Base-by-base conservation (phyloP, 1,140 invertebrate genomes). In the Drosophila virilis region DNA sequence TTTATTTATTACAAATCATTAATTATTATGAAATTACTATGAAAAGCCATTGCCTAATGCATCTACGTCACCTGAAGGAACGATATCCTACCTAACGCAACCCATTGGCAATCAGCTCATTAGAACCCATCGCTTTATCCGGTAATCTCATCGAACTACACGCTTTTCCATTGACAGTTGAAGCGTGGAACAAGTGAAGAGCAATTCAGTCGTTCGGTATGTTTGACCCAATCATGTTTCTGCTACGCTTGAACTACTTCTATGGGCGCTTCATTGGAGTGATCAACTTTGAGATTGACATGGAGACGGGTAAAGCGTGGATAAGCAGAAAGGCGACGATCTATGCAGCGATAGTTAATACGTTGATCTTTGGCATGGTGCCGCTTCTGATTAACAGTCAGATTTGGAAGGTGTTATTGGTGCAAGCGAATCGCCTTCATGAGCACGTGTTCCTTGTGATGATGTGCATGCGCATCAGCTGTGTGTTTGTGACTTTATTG, bases 391-490 rank as follows among this genome's bases (percentile, higher is more conserved):
- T 68, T 0, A 38, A 7, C 10, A 28, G 15, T 9, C 35, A 33
- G 0, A 17, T 59, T 0, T 8, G 65, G 38, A 5, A 17, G 9
- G 0, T 12, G 0, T n/a, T 57, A 1, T 48, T 50, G 15, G 8
- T 0, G 5, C 10, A 37, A 0, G 43, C 57, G 0, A 66, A 64
- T 17, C 8, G 15, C 0, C 42, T 86, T 7, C 64, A 82, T 12
- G 60, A 82, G 7, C 73, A 77, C 6, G 66, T 86, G 5, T 77
- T 86, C 9, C 9, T 78, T 3, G 3, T 77, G 3, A 51, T 69
- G 8, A 40, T 70, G 8, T 1, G 9, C 13, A 52, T 79, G 1
- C 75, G 83, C 0, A 12, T 62, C 8, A 8, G 8, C 7, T 85
- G 68, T 6, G 78, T 88, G 0, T 10, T 67, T 5, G 8, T 70